Evolutionary conservation across 2,797 vertebrate species (phyloP).

Genomic region (Scyliorhinus canicula): DNA sequence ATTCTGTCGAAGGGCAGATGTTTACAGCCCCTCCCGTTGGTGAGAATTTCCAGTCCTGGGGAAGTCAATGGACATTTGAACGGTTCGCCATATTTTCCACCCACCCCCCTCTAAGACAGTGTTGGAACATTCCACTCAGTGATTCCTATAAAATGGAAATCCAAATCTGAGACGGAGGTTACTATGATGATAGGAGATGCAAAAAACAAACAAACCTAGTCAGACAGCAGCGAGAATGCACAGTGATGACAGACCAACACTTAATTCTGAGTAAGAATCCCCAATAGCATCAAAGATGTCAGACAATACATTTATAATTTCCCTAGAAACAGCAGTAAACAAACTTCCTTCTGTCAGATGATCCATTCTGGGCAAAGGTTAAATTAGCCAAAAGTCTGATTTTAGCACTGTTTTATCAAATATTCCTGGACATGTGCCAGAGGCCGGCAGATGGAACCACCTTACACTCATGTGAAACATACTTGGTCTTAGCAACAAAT

Average conservation of each 20-base stretch:
- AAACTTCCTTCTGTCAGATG: neutral
- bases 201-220: neutral
- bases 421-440: conserved; percentile 6
- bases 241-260: neutral
- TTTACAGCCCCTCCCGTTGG: no score
- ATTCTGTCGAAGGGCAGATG: no score
- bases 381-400: conserved; percentile 31
- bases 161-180: neutral
- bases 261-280: neutral
- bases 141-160: neutral
- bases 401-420: conserved; percentile 36
- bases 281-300: neutral
- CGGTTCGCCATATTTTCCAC: no score
- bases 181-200: neutral
- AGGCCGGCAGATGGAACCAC: neutral
- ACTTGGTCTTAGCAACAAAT: conserved; percentile 18
- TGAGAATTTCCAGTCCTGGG: no score
- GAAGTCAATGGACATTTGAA: no score
- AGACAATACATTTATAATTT: neutral
- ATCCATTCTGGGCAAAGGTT: conserved; percentile 19
- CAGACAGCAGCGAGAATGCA: neutral
- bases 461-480: conserved; percentile 14
- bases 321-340: neutral
- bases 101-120: no score
- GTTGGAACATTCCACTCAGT: no score